phyloP scores from a whole-genome alignment of 2,888 invertebrate species.

The Leptopilina myrica region DNA sequence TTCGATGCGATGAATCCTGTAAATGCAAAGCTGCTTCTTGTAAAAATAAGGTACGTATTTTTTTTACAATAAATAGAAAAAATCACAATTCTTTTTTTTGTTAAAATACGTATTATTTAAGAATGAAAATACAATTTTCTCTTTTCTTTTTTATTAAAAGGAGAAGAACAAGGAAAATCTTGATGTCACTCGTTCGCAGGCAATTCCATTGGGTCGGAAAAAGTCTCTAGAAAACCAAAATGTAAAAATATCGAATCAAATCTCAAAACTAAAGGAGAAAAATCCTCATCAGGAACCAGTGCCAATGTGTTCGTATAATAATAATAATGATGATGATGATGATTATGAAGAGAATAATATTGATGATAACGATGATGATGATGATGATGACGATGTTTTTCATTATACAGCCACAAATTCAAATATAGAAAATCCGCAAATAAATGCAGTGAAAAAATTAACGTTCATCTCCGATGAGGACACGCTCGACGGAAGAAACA shows the following conservation, averaged over 20 bases:
- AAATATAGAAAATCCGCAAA: not conserved
- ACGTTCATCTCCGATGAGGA: constrained; percentile 20
- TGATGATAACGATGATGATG: no score
- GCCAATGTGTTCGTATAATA: not conserved
- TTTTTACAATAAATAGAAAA: not conserved
- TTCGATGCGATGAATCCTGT: constrained; percentile 56
- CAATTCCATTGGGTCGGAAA: not conserved
- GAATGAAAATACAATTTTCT: not conserved
- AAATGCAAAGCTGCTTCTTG: constrained; percentile 58
- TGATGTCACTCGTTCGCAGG: constrained; percentile 29
- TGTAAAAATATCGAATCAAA: no score
- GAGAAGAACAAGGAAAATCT: constrained; percentile 45
- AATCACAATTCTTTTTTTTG: not conserved
- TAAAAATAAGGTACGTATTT: constrained; percentile 59
- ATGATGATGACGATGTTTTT: not conserved
- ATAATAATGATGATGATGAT: not conserved
- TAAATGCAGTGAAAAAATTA: constrained; percentile 19
- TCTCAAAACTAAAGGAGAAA: constrained; percentile 16
- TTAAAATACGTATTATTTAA: not conserved
- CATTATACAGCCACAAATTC: constrained; percentile 8
- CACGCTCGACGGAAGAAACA: not conserved
- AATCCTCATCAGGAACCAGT: not conserved
- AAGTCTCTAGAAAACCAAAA: not conserved
- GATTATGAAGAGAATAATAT: no score
- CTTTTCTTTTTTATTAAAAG: constrained; percentile 9